Evolutionary conservation across 1,140 invertebrate genomes (phyloP).

Genomic region (Polyergus mexicanus): DNA sequence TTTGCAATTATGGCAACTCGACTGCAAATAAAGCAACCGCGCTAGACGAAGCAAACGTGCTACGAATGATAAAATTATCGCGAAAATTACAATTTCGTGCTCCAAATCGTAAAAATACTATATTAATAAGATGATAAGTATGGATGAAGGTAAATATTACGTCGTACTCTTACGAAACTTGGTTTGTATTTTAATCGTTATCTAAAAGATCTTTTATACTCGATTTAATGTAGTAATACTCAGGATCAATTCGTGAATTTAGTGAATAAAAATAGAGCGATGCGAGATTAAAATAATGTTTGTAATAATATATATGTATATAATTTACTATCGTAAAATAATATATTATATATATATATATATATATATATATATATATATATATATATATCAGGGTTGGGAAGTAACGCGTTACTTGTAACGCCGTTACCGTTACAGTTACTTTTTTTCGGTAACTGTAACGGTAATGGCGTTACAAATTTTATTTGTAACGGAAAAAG

Average conservation of each 20-base stretch:
- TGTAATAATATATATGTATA: background rate
- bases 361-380: background rate
- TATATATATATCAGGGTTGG: too few species aligned
- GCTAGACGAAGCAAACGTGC: constrained; percentile 52
- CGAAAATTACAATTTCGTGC: constrained; percentile 34
- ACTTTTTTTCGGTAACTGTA: too few species aligned
- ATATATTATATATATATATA: too few species aligned
- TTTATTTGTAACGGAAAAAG: too few species aligned
- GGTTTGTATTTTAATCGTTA: constrained; percentile 13
- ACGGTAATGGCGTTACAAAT: too few species aligned
- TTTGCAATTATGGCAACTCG: constrained; percentile 49
- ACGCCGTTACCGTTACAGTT: too few species aligned
- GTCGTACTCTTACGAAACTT: background rate
- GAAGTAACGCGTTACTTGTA: too few species aligned
- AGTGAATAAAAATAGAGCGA: background rate
- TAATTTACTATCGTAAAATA: too few species aligned
- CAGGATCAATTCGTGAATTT: background rate
- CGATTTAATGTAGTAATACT: constrained; percentile 5
- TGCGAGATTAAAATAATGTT: background rate
- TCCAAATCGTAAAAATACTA: background rate
- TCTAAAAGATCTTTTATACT: constrained; percentile 16
- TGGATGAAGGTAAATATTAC: background rate
- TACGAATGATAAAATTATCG: constrained; percentile 46
- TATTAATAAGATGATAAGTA: constrained; percentile 5
- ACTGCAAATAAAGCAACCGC: constrained; percentile 45